Percentiles rank a stretch among this genome's conserved stretches.
These are phyloP conservation scores for Asobara japonica DNA, from an alignment of 1,140 invertebrate genomes.

Conservation along the genomic window DNA sequence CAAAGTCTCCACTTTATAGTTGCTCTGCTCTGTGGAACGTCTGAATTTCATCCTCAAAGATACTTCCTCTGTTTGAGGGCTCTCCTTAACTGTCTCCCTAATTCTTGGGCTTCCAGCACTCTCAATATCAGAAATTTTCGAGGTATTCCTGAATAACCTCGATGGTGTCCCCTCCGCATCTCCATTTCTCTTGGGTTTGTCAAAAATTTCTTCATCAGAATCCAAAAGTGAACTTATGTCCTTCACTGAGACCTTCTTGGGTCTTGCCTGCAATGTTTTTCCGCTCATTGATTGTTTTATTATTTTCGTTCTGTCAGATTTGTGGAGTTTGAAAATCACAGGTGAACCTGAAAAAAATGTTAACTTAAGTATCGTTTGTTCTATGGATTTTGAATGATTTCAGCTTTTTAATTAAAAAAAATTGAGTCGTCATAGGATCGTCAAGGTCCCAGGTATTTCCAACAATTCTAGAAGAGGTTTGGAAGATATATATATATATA, in stretches of 20 bases:
- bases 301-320: slow-evolving; percentile 4
- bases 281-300: slow-evolving; percentile 28
- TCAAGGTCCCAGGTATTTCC: no score
- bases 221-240: slow-evolving; percentile 37
- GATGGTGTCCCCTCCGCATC: neutral
- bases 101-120: neutral
- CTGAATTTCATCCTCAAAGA: slow-evolving; percentile 40
- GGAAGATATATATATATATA: no score
- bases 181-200: neutral
- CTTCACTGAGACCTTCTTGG: neutral
- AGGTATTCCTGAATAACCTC: neutral
- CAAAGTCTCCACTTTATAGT: slow-evolving; percentile 41
- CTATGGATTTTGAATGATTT: no score
- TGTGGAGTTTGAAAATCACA: slow-evolving; percentile 23
- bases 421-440: no score
- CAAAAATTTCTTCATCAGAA: slow-evolving; percentile 19
- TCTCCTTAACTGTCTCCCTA: neutral
- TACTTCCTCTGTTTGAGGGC: slow-evolving; percentile 3
- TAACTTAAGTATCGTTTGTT: no score
- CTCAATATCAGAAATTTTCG: neutral
- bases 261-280: slow-evolving; percentile 4
- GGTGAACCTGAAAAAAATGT: slow-evolving; percentile 29
- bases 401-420: slow-evolving; percentile 29
- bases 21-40: slow-evolving; percentile 48
- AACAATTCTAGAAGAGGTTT: no score